Base-by-base conservation (phyloP, 1,140 invertebrate species). In the Aphis gossypii region DNA sequence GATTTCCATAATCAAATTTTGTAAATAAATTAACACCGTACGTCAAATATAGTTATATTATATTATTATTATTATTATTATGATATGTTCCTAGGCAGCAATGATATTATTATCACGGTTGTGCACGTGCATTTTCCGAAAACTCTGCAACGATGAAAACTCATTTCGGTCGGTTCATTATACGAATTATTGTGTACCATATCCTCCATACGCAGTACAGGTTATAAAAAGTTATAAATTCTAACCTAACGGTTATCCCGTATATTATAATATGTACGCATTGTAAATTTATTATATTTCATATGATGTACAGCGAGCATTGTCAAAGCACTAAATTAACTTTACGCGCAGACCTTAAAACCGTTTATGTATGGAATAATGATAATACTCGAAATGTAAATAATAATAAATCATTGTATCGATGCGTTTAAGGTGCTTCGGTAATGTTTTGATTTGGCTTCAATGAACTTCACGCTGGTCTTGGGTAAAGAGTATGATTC, bases 401-500 rank as follows among this genome's bases (percentile, higher is more conserved):
- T 87, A 87, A 21, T 48, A 87, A 87, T 54, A 38, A 38, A 56
- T 89, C 48, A 38, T 38, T 23, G 87, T 35, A 89, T 89, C 87
- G 87, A n/a, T 76, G 83, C 8, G 30, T 48, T 48, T 87, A 48
- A 87, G 87, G 48, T 89, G 51, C 35, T 90, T 44, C 51, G 51
- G 54, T 90, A 30, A 90, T 90, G 54, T 90, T 60, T 41, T 41
- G 88, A 90, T 90, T 90, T 89, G 35, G 23, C 87, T 89, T 90
- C 51, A 60, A 41, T 90, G 54, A 90, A 90, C 51, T 90, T 90
- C 88, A 90, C 88, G 88, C 88, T 35, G 35, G 88, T 90, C 56
- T 90, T 7, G 48, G 48, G 48, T 54, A 60, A 90, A 90, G 35
- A 90, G 88, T 90, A 90, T 90, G 88, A 90, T 90, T 90, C 88